Base-by-base conservation (phyloP, 2,797 vertebrate genomes). In the Poecilia picta region DNA sequence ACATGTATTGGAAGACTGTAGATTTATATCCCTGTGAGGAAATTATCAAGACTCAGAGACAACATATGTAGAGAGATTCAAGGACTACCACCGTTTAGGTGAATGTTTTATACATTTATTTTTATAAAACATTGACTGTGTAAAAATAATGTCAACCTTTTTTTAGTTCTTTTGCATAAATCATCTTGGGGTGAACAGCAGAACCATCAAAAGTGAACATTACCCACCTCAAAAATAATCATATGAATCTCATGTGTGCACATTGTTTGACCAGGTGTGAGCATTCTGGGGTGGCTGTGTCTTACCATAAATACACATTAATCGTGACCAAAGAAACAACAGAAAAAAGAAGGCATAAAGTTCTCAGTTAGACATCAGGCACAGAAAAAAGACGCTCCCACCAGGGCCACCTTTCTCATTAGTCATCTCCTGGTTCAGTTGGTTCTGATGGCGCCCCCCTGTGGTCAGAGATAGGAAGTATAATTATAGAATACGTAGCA, bases 391-490 rank as follows among this genome's bases (percentile, higher is more conserved):
- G 55, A 25, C 31, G 33, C 47, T 55, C 51, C 64, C 20, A 68
- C 79, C 68, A 28, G 77, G 77, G 12, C 13, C 39, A 16, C 28
- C 7, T 39, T 49, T 62, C 84, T 92, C 85, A 91, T 70, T 91
- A 71, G 23, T 73, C 70, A 36, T 87, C 85, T 74, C 18, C 86
- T 28, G 90, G 85, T 75, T 71, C 81, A 68, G 88, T 82, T 6
- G 81, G 64, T 53, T 79, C 93, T 12, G 92, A 88, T 20, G 90
- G 90, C 75, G 62, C 89, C 23, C 82, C 91, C 81, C 95, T 95
- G 91, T 90, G 91, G 88, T 49, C 41, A 91, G 73, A 91, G 45
- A 89, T 16, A 85, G 79, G n/a, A 74, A 66, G 70, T 45, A 33
- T 28, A 15, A 43, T 5, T 46, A 47, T 18, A 28, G 15, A 25